Percentiles rank a stretch among this genome's conserved stretches.
Evolutionary conservation across 2,113 vertebrate genomes (phyloP).

Genomic region (Anthoscopus minutus): DNA sequence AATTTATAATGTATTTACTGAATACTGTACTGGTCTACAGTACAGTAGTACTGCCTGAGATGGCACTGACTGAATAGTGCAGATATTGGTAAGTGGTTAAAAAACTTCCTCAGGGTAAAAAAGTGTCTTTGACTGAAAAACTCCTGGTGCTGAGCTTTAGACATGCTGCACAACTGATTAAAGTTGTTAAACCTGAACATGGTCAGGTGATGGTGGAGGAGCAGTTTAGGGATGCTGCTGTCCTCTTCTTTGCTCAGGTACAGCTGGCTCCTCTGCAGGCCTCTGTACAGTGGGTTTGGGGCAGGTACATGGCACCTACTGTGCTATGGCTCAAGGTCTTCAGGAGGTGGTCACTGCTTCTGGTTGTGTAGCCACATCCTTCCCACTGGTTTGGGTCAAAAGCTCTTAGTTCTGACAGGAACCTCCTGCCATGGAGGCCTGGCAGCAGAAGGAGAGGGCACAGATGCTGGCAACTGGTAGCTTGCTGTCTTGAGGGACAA

Average conservation of each 20-base stretch:
- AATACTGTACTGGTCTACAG: neutral
- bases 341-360: neutral
- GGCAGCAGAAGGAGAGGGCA: neutral
- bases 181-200: neutral
- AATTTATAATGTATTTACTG: neutral
- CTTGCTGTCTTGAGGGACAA: neutral
- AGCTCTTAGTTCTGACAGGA: neutral
- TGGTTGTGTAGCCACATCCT: neutral
- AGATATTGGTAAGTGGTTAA: neutral
- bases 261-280: neutral
- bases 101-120: neutral
- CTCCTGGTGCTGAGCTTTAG: neutral
- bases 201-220: neutral
- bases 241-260: neutral
- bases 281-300: neutral
- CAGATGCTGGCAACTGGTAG: neutral
- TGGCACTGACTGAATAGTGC: neutral
- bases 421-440: neutral
- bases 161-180: accelerated
- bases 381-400: neutral
- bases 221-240: neutral
- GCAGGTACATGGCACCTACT: accelerated
- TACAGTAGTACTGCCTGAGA: no score
- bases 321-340: accelerated
- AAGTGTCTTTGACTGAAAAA: neutral